Percentiles rank a stretch among this genome's conserved stretches.
phyloP scores from a whole-genome alignment of 2,797 vertebrate genomes.

The Pangasius macronema region DNA sequence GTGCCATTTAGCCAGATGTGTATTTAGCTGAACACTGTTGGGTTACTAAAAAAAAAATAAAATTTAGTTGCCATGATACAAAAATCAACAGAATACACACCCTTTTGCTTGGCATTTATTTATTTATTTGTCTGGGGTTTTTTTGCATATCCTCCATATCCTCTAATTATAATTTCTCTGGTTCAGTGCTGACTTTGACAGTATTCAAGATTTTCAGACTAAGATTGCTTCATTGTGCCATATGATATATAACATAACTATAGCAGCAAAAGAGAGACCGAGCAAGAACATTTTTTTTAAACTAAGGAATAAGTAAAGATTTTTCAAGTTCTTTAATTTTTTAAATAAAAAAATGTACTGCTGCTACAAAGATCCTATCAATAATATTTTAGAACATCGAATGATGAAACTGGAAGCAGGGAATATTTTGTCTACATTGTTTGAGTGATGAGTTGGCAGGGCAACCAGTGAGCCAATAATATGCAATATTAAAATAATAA shows the following conservation, averaged over 20 bases:
- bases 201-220: neutral
- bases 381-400: neutral
- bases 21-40: neutral
- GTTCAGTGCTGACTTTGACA: too few relatives aligned
- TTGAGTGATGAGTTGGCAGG: too few relatives aligned
- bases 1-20: neutral
- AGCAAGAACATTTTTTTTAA: neutral
- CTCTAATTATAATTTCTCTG: neutral
- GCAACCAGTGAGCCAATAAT: neutral
- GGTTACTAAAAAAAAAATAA: neutral
- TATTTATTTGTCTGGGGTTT: neutral
- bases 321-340: neutral
- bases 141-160: neutral
- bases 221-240: neutral
- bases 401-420: neutral
- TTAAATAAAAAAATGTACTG: neutral
- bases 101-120: neutral
- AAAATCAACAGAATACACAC: neutral
- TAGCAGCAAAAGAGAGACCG: neutral
- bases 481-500: neutral
- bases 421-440: neutral
- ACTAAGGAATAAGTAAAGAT: neutral
- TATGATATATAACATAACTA: neutral
- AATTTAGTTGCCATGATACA: neutral
- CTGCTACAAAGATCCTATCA: neutral